Evolutionary conservation across 2,888 invertebrate genomes (phyloP), one percentile per base, ranked within the genome.

Genomic region (Machimus rusticus): DNA sequence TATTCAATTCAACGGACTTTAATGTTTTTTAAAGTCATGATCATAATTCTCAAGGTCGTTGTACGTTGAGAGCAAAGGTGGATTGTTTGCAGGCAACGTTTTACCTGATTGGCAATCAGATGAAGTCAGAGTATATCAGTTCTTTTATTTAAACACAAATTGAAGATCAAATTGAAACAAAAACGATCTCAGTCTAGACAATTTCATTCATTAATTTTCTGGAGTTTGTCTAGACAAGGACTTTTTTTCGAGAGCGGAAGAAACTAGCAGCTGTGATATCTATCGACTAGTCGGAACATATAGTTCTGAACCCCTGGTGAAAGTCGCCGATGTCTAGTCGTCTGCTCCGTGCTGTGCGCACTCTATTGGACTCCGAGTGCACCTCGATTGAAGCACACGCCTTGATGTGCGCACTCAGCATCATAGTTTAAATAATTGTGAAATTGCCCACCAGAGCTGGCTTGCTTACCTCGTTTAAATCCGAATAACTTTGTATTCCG

Each of bases 381-480:
- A 78, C 46, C 23, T 78, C 37, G 19, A 78, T 23, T 34, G 34
- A 34, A 23, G 46, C 19, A 78, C 46, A 78, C 78, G 28, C 78
- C 39, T 78, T 23, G 39, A 19, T 46, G 43, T 43, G 19, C 43
- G n/a, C 77, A n/a, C 9, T 34, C 78, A 43, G 66, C 66, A 19
- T 66, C 66, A 66, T 66, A 66, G 28, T 14, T 66, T 23, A 39
- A 77, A 39, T 78, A 43, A 78, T 78, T 78, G 78, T 78, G 43
- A 78, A 78, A 78, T 78, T 78, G 28, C 23, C 78, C 43, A 43
- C 19, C 34, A n/a, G 37, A 34, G 76, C 76, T 76, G 16, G 76
- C 16, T 76, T 19, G 78, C 78, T 43, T 78, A 78, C 78, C 78
- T 78, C 78, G 19, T 78, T 78, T 78, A 78, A 78, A 78, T 23